Evolutionary conservation across 2,888 invertebrate species (phyloP).

Genomic region (Drosophila kanekoi): DNA sequence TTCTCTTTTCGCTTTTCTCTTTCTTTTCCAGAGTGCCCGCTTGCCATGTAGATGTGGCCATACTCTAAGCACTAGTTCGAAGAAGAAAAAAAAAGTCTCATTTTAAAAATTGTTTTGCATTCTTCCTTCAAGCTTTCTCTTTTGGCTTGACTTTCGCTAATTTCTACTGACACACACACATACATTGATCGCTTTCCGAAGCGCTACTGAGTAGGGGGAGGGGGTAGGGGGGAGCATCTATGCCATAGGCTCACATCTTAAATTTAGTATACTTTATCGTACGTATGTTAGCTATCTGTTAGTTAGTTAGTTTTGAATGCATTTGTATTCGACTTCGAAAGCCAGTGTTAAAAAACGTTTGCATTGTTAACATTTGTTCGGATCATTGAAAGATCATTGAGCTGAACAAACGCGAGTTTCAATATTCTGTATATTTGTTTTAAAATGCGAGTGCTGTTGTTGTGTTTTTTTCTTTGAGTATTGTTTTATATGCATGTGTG

Average conservation of each 20-base stretch:
- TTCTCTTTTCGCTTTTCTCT: conserved; percentile 7
- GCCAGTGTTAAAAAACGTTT: conserved; percentile 37
- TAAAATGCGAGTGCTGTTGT: conserved; percentile 77
- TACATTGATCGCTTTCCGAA: conserved; percentile 64
- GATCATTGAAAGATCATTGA: conserved; percentile 52
- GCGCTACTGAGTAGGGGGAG: conserved; percentile 45
- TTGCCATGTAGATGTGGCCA: conserved; percentile 74
- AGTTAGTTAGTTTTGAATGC: conserved; percentile 21
- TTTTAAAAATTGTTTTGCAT: conserved; percentile 39
- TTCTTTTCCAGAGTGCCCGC: conserved; percentile 33
- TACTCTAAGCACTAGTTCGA: conserved; percentile 42
- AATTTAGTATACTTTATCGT: conserved; percentile 9
- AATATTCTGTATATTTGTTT: conserved; percentile 28
- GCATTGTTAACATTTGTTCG: conserved; percentile 27
- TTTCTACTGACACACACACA: conserved; percentile 70
- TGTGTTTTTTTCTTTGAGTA: conserved; percentile 25
- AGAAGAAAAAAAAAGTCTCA: conserved; percentile 50
- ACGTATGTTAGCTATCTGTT: conserved; percentile 27
- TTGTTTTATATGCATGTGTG: conserved; percentile 14
- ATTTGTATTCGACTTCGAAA: conserved; percentile 22
- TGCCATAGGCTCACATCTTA: conserved; percentile 31
- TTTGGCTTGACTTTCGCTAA: too few species aligned
- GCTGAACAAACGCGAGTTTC: conserved; percentile 36
- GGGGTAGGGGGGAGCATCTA: conserved; percentile 26
- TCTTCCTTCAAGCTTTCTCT: too few species aligned